Evolutionary conservation across 1,140 invertebrate genomes (phyloP), one percentile per base, ranked within the genome.

Genomic region (Drosophila melanogaster): DNA sequence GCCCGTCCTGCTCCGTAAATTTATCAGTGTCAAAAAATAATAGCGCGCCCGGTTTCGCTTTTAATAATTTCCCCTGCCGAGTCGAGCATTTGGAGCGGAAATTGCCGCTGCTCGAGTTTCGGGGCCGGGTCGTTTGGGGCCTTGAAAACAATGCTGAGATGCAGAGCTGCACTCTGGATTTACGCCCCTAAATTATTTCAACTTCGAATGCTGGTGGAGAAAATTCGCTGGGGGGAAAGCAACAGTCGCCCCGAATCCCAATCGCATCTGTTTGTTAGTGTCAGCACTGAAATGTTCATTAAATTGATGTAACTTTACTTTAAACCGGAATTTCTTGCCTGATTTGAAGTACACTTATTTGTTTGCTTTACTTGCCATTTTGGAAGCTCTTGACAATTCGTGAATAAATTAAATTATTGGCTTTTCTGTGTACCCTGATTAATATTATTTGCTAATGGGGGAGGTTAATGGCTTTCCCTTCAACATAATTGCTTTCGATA

Each of bases 21-120:
- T 84, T 89, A 89, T 89, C 84, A 89, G 84, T 89, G 84, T 89
- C 84, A 89, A 80, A 89, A 89, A 89, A 70, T 89, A 89, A 89
- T 90, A 90, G 84, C 79, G 71, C 83, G 57, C 85, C 76, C 73
- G 80, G 77, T 89, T 84, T 89, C 85, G 86, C 85, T 87, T 89
- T 89, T 89, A 89, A 89, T 89, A 89, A 89, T 89, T 89, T 90
- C 84, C 84, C 84, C 76, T 79, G 79, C 75, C 75, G 79, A 77
- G 77, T 61, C 17, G 57, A 79, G 73, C 65, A 90, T 89, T 74
- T 89, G 85, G 84, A 89, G 84, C 84, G 84, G 84, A 89, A 89
- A 89, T 87, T 89, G 73, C 85, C 81, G 80, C 79, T 87, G 62
- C 70, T 89, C 79, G 71, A 66, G 69, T 69, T 57, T 70, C 41